Evolutionary conservation across 2,888 invertebrate species (phyloP).

Genomic region (Keiferia lycopersicella): DNA sequence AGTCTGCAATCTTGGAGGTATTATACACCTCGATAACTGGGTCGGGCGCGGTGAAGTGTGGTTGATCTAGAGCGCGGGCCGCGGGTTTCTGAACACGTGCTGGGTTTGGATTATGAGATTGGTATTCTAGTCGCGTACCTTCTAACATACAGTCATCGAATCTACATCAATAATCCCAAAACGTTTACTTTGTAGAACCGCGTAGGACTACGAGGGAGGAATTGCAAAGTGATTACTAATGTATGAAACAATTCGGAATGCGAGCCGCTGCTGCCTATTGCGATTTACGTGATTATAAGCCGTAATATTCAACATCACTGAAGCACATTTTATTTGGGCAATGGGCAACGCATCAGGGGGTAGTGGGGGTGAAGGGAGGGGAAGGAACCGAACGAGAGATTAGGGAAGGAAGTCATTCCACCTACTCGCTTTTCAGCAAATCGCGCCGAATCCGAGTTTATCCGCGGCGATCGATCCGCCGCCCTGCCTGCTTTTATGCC

Average conservation of each 20-base stretch:
- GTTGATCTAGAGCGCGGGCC: neutral
- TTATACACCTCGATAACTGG: neutral
- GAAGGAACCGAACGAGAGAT: slow-evolving; percentile 13
- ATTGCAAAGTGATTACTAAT: too few relatives aligned
- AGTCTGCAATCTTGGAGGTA: neutral
- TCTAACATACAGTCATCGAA: slow-evolving; percentile 3
- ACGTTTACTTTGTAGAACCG: neutral
- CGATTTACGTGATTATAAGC: too few relatives aligned
- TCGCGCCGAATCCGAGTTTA: neutral
- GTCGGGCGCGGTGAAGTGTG: neutral
- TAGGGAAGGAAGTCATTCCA: slow-evolving; percentile 16
- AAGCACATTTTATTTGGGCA: too few relatives aligned
- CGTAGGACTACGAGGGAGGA: neutral
- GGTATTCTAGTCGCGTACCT: neutral
- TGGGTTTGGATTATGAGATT: neutral
- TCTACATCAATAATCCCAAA: neutral
- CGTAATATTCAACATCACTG: too few relatives aligned
- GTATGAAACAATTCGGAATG: too few relatives aligned
- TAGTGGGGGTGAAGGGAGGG: neutral
- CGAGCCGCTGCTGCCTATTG: too few relatives aligned
- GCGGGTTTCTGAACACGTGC: neutral
- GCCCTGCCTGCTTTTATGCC: neutral
- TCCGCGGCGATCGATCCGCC: neutral
- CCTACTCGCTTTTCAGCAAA: slow-evolving; percentile 1
- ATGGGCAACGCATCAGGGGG: too few relatives aligned